Evolutionary conservation across 1,140 invertebrate genomes (phyloP), one percentile per base, ranked within the genome.

Genomic region (Goniozus legneri): DNA sequence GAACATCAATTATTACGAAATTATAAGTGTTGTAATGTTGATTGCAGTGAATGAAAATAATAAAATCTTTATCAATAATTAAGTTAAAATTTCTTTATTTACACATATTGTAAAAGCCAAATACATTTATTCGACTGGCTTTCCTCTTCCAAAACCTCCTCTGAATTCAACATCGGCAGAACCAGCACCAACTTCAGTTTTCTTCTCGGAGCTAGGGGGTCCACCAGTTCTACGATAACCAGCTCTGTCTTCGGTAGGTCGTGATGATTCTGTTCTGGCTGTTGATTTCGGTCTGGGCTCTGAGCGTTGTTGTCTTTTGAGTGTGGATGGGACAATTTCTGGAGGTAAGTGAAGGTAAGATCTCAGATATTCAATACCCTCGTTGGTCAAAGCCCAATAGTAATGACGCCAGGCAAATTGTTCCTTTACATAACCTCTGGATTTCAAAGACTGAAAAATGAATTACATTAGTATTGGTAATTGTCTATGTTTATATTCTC

Each of bases 401-500:
- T 93, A 99, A 76, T 99, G 96, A 57, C 95, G 85, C 97, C 97
- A 99, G 0, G 96, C 95, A 80, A 99, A 99, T 76, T 99, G 96
- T 80, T 99, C 95, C 69, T 92, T 94, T 1, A 99, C 97, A 66
- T 88, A 92, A 47, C 94, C 95, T 71, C 88, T 85, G 12, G 95
- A 98, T 76, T 97, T 97, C 46, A 99, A 79, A 13, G 93, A 96
- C 84, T 97, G 79, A 45, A 85, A n/a, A 80, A 50, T n/a, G 21
- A 37, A 19, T 41, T 19, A 15, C 24, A 34, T n/a, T 15, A 43
- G 44, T 43, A 39, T 22, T 27, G 24, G 4, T 27, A 27, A 27
- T 27, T 27, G 4, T 27, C 37, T 20, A 21, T 34, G 24, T 20
- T 43, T 33, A 22, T 32, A 38, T 37, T 38, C 31, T 30, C n/a